phyloP scores from a whole-genome alignment of 2,888 invertebrate genomes.

The Hypolimnas misippus region DNA sequence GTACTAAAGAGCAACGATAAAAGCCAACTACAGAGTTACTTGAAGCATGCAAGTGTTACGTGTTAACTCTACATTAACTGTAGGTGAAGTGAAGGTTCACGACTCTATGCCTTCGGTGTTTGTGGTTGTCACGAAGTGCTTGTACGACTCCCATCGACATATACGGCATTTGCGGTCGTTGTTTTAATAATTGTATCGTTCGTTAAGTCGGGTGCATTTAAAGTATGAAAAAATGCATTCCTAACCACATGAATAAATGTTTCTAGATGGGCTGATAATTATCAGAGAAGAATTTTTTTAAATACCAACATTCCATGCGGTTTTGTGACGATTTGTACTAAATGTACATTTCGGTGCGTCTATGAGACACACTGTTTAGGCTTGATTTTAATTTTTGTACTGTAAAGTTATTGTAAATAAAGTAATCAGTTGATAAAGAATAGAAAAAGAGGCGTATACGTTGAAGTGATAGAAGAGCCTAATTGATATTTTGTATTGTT shows the following conservation, averaged over 20 bases:
- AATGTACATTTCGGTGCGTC: conserved; percentile 56
- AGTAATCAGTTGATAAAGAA: conserved; percentile 49
- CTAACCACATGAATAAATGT: conserved; percentile 15
- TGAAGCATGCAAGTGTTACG: conserved; percentile 27
- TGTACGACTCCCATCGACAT: conserved; percentile 12
- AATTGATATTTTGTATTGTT: conserved; percentile 76
- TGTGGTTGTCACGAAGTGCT: conserved; percentile 23
- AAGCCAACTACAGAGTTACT: conserved; percentile 19
- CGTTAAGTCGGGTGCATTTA: conserved; percentile 26
- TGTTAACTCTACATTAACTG: conserved; percentile 23
- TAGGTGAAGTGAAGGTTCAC: conserved; percentile 16
- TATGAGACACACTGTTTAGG: conserved; percentile 61
- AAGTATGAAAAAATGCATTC: conserved; percentile 26
- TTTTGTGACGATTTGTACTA: conserved; percentile 34
- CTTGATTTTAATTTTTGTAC: conserved; percentile 51
- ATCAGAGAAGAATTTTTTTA: conserved; percentile 31
- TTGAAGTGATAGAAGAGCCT: conserved; percentile 81
- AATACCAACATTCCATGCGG: conserved; percentile 52
- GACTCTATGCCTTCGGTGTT: conserved; percentile 19
- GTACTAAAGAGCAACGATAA: conserved; percentile 44
- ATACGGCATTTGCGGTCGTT: conserved; percentile 10
- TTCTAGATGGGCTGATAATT: background rate
- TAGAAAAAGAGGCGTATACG: conserved; percentile 75
- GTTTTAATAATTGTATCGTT: conserved; percentile 19
- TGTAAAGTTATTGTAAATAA: conserved; percentile 60